Evolutionary conservation across 2,113 vertebrate genomes (phyloP).

Genomic region (mouse (Mus musculus)): DNA sequence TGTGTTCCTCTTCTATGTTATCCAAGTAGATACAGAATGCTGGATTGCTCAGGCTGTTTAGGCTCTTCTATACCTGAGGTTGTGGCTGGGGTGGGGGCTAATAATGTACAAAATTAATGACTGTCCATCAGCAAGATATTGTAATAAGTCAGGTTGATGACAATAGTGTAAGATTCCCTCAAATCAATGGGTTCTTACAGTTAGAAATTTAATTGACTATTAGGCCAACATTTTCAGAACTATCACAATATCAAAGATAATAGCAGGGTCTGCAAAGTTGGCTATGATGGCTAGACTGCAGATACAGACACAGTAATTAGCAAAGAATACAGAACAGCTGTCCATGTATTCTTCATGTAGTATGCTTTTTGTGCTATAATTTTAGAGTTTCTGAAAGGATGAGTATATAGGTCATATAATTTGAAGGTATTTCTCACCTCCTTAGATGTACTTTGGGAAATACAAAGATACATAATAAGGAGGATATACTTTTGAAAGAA

Average conservation of each 20-base stretch:
- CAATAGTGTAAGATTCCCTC: slow-evolving; percentile 49
- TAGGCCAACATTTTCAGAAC: slow-evolving; percentile 71
- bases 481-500: slow-evolving; percentile 5
- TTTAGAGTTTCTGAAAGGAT: slow-evolving; percentile 45
- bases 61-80: neutral
- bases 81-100: neutral
- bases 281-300: slow-evolving; percentile 61
- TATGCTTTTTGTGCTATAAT: slow-evolving; percentile 16
- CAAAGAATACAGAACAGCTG: slow-evolving; percentile 47
- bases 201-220: slow-evolving; percentile 78
- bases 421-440: neutral
- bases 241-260: slow-evolving; percentile 69
- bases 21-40: neutral
- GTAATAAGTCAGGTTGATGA: slow-evolving; percentile 45
- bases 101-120: slow-evolving; percentile 71
- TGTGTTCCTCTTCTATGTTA: neutral
- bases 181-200: slow-evolving; percentile 71
- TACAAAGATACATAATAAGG: neutral
- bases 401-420: neutral
- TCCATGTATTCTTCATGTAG: slow-evolving; percentile 26
- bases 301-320: slow-evolving; percentile 69
- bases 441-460: slow-evolving; percentile 16
- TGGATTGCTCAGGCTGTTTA: neutral
- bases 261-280: slow-evolving; percentile 47
- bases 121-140: slow-evolving; percentile 55